Evolutionary conservation across 2,113 vertebrate species (phyloP).

Genomic region (Paradoxurus hermaphroditus): DNA sequence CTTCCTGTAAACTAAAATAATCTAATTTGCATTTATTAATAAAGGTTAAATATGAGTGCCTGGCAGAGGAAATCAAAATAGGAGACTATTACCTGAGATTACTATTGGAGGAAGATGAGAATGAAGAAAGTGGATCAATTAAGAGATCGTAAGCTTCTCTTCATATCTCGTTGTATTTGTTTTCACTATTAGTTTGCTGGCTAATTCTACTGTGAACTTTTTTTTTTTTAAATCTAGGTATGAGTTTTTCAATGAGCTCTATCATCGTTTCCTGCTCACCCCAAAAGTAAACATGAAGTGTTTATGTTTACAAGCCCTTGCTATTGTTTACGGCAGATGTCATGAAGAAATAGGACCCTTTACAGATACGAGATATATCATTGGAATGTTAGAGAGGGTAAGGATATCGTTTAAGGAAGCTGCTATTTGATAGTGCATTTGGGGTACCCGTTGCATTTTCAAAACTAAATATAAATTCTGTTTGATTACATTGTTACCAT

Average conservation of each 20-base stretch:
- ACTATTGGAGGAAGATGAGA: conserved; percentile 97
- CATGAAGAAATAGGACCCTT: conserved; percentile 97
- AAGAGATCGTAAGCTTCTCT: conserved; percentile 94
- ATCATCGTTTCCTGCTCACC: conserved; percentile 98
- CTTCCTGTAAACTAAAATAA: background rate
- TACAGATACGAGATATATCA: conserved; percentile 96
- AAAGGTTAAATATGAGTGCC: conserved; percentile 98
- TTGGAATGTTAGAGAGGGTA: conserved; percentile 98
- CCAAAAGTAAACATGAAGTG: conserved; percentile 99
- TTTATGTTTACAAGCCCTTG: conserved; percentile 96
- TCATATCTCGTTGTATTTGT: conserved; percentile 12
- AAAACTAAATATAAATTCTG: background rate
- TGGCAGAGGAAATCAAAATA: conserved; percentile 98
- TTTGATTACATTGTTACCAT: background rate
- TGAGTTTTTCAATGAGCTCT: conserved; percentile 99
- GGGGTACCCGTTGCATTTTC: background rate
- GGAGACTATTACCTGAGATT: conserved; percentile 98
- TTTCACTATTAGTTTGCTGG: background rate
- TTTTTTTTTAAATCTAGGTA: conserved; percentile 83
- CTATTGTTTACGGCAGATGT: conserved; percentile 98
- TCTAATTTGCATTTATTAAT: conserved; percentile 67
- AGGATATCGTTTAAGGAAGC: conserved; percentile 66
- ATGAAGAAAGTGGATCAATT: conserved; percentile 94
- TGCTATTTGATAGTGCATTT: background rate
- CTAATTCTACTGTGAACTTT: conserved; percentile 53